Base-by-base conservation (phyloP, 2,888 invertebrate species). In the Yponomeuta evonymella region DNA sequence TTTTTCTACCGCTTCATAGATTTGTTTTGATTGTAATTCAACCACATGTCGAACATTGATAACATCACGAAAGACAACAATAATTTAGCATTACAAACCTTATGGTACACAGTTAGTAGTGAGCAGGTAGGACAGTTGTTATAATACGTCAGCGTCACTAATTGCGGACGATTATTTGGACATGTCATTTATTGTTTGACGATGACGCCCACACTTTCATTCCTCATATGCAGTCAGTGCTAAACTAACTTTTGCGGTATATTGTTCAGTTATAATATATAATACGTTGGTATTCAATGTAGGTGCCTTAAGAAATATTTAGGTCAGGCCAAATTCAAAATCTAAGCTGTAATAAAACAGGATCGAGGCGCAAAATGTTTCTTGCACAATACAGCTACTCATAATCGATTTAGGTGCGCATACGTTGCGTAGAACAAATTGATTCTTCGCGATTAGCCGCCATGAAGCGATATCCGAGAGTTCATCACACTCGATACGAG, bases 381-480 rank as follows among this genome's bases (percentile, higher is more conserved):
- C 51, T 58, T 12, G 51, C 51, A 58, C 51, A 1, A 58, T 58
- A 58, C 15, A 0, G 6, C 51, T 51, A 1, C 51, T 75, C 74
- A 78, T 83, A 85, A 88, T 87, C 85, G 82, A 86, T 87, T 88
- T 83, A 84, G 80, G 3, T 15, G 12, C 43, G 3, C 33, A 12
- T 33, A 82, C 79, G 85, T 85, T 84, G 82, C 79, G 82, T 81
- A 80, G 82, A 88, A 86, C 85, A 79, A 88, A 89, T 87, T 81
- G 84, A 88, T 86, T 84, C 76, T 77, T 36, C 33, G 12, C 58
- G 69, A 69, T 69, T 62, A 69, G n/a, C 33, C 62, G 62, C 63
- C 36, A 15, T 33, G n/a, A 63, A 69, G 62, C 69, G 36, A 51
- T 68, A 15, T 67, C 43, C 75, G 72, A 74, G 75, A 78, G 80